Percentiles rank a stretch among this genome's conserved stretches.
Evolutionary conservation across 2,888 invertebrate species (phyloP).

Genomic region (Hyposoter didymator): DNA sequence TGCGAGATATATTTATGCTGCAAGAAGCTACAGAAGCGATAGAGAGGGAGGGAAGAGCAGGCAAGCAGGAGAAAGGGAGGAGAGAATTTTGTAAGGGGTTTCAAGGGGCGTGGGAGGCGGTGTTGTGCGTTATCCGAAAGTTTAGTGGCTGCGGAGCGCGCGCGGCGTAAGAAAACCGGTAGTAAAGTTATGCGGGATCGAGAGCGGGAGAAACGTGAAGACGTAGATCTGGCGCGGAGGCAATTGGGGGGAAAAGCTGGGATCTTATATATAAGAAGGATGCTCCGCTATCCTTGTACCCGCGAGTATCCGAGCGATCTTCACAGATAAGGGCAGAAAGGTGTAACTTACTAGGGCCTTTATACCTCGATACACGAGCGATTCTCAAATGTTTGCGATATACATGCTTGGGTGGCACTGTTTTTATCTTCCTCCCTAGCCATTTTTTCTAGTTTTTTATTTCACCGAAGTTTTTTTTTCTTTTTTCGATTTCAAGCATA

Average conservation of each 20-base stretch:
- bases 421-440: slow-evolving; percentile 2
- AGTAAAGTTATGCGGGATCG: slow-evolving; percentile 82
- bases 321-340: slow-evolving; percentile 81
- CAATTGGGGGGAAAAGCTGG: slow-evolving; percentile 20
- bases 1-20: slow-evolving; percentile 44
- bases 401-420: slow-evolving; percentile 24
- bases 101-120: slow-evolving; percentile 68
- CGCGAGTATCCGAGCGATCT: slow-evolving; percentile 80
- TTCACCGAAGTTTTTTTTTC: background rate
- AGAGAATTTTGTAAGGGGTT: slow-evolving; percentile 74
- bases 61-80: slow-evolving; percentile 45
- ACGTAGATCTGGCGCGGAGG: slow-evolving; percentile 27
- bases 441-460: background rate
- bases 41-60: slow-evolving; percentile 48
- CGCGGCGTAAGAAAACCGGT: slow-evolving; percentile 81
- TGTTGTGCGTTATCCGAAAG: slow-evolving; percentile 79
- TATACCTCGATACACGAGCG: slow-evolving; percentile 62
- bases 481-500: background rate
- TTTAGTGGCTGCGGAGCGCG: slow-evolving; percentile 77
- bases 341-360: slow-evolving; percentile 83
- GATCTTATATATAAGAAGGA: slow-evolving; percentile 51
- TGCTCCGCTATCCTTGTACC: slow-evolving; percentile 77
- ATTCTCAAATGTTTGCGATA: slow-evolving; percentile 40
- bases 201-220: slow-evolving; percentile 68
- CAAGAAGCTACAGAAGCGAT: slow-evolving; percentile 60